These are phyloP conservation scores for Thelaira solivaga DNA, from an alignment of 2,888 invertebrate species.

Conservation along the genomic window DNA sequence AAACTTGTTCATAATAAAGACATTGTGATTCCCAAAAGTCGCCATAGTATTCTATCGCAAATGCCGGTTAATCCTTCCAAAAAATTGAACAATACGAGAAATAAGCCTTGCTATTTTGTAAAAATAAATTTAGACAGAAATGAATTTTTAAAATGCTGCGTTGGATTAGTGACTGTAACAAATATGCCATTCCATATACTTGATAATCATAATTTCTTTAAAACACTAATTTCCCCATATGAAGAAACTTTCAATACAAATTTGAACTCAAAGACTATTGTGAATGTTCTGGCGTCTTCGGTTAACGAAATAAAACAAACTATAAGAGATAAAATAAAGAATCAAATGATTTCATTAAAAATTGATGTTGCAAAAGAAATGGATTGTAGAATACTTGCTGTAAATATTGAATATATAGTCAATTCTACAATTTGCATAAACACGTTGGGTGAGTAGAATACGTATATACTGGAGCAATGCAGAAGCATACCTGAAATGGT, in stretches of 20 bases:
- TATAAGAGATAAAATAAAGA: neutral
- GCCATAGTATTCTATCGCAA: too few relatives aligned
- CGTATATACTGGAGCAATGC: too few relatives aligned
- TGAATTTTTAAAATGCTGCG: slow-evolving; percentile 58
- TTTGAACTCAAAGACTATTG: slow-evolving; percentile 46
- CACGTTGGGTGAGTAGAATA: slow-evolving; percentile 39
- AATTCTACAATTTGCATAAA: slow-evolving; percentile 36
- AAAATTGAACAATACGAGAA: too few relatives aligned
- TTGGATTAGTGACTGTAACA: slow-evolving; percentile 55
- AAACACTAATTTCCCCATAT: slow-evolving; percentile 48
- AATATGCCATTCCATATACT: slow-evolving; percentile 58
- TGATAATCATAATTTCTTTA: slow-evolving; percentile 60
- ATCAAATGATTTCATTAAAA: slow-evolving; percentile 33
- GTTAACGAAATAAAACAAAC: neutral
- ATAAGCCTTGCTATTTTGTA: too few relatives aligned
- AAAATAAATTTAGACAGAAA: slow-evolving; percentile 45
- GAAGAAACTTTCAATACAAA: slow-evolving; percentile 50
- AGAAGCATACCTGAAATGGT: too few relatives aligned
- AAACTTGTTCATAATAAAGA: too few relatives aligned
- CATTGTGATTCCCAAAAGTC: too few relatives aligned
- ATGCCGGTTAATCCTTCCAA: too few relatives aligned
- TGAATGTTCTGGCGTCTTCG: neutral
- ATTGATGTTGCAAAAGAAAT: slow-evolving; percentile 37
- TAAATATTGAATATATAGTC: slow-evolving; percentile 32
- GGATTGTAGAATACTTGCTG: slow-evolving; percentile 4